phyloP scores from a whole-genome alignment of 2,113 vertebrate species.

The Seriola dumerili region DNA sequence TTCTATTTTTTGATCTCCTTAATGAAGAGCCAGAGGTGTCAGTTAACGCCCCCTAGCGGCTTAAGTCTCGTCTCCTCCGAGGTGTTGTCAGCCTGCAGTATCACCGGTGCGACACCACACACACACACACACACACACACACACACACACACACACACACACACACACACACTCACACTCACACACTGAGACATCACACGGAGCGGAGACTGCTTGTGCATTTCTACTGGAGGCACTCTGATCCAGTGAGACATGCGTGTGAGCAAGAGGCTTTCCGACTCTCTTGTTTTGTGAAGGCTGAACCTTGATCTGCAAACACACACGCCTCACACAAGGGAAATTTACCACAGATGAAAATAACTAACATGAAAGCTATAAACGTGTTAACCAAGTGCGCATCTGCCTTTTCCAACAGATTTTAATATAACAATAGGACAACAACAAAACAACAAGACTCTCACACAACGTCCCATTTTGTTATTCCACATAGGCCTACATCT shows the following conservation, averaged over 20 bases:
- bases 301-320: not conserved
- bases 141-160: conserved; percentile 7
- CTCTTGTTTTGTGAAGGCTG: not conserved
- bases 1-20: conserved; percentile 26
- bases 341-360: conserved; percentile 6
- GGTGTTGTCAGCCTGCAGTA: conserved; percentile 21
- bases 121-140: not conserved
- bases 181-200: not conserved
- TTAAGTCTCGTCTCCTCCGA: not conserved
- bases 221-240: not conserved
- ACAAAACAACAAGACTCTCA: no score
- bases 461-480: not conserved
- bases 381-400: not conserved
- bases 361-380: not conserved
- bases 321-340: not conserved
- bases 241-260: not conserved
- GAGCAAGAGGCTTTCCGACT: not conserved
- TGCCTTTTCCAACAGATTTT: not conserved
- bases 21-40: conserved; percentile 29
- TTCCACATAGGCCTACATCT: not conserved
- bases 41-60: conserved; percentile 78
- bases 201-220: not conserved
- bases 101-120: conserved; percentile 18
- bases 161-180: conserved; percentile 8
- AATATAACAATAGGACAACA: no score